These are phyloP conservation scores for Pogonomyrmex barbatus DNA, from an alignment of 1,140 invertebrate genomes.

Conservation along the genomic window DNA sequence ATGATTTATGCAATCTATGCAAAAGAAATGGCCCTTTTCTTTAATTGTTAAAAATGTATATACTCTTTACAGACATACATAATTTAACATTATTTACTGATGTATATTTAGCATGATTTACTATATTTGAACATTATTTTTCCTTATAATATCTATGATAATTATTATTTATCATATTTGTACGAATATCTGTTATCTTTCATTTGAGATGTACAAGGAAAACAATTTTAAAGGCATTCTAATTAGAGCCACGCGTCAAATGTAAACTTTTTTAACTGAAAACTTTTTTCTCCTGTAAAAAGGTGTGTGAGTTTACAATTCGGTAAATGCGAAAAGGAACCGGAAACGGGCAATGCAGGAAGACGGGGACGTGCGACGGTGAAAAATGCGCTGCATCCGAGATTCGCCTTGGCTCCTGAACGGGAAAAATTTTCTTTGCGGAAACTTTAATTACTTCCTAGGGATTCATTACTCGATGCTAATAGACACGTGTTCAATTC, in stretches of 20 bases:
- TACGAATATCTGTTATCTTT: neutral
- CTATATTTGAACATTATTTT: neutral
- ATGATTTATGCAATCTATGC: neutral
- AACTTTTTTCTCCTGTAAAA: neutral
- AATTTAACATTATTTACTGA: neutral
- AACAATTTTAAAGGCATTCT: neutral
- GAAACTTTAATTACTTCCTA: slow-evolving; percentile 83
- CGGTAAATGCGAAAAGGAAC: slow-evolving; percentile 54
- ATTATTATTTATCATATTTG: neutral
- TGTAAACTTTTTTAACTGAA: neutral
- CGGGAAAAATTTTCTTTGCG: slow-evolving; percentile 75
- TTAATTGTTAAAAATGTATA: neutral
- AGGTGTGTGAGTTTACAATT: slow-evolving; percentile 42
- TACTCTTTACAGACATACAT: neutral
- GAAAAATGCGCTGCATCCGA: slow-evolving; percentile 78
- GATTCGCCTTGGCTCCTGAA: slow-evolving; percentile 54
- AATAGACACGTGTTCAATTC: slow-evolving; percentile 80
- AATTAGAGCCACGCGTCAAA: slow-evolving; percentile 5
- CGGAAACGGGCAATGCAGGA: slow-evolving; percentile 69
- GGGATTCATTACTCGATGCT: slow-evolving; percentile 83
- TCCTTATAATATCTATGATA: neutral
- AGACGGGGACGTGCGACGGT: slow-evolving; percentile 69
- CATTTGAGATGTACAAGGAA: neutral
- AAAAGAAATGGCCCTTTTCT: neutral
- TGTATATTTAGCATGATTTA: neutral